Evolutionary conservation across 64 coral and sea anemone genomes (phyloP), one percentile per base, ranked within the genome.

Genomic region (Pocillopora verrucosa): DNA sequence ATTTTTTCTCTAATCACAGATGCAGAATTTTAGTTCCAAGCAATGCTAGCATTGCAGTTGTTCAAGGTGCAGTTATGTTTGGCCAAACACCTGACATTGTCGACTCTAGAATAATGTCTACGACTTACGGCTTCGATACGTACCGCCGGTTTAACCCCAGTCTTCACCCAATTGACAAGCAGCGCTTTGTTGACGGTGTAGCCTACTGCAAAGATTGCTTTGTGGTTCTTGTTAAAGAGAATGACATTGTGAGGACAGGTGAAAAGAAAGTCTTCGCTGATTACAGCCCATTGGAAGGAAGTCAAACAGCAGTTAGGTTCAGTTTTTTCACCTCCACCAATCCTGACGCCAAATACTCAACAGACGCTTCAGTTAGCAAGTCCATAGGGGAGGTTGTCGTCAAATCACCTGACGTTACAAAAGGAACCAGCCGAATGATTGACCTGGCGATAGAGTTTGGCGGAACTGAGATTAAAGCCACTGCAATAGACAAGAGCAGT

Each of bases 311-410:
- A 14, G 58, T 41, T 5, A 3, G 9, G 7, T 76, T 88, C 41
- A 9, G 4, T 0, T 77, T 88, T 58, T 88, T 58, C 25, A 77
- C 86, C 16, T 77, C 86, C 1, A 45, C 13, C 24, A 7, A 60
- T n/a, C 74, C 74, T n/a, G 45, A 88, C 12, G 73, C 73, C 15
- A 76, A 65, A 26, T 88, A 63, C 38, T 77, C 69, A 36, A 88
- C 87, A 9, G 87, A 88, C 45, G 58, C 19, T 24, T 57, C 59
- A 19, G 87, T 88, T 20, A 59, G 87, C 3, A 58, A 58, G 16
- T 88, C 87, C 41, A 88, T 88, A 25, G 87, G 59, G 0, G 20
- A 77, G 11, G 87, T 88, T 20, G 17, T 30, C 3, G 87, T 88
- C 1, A 38, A 59, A 2, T 88, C 87, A 14, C 87, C 87, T 36